Conservation (phyloP, 2,888 invertebrate genomes). For the Halictus quadricinctus region DNA sequence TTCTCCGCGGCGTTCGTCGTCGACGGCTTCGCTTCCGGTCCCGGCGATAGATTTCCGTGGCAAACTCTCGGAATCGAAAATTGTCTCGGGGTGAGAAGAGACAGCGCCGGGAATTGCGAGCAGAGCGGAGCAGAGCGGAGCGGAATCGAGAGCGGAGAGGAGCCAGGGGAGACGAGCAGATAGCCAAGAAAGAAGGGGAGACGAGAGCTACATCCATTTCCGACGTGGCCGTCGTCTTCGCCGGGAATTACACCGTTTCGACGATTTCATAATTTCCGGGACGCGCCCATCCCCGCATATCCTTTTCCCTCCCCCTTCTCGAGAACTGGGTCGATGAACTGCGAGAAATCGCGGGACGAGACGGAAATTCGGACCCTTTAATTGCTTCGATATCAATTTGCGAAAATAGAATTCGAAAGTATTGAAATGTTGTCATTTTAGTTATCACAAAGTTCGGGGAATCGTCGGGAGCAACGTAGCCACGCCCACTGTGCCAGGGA, state of each 20-base stretch:
- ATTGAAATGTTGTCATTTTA: neutral
- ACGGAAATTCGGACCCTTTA: neutral
- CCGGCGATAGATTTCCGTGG: slow-evolving; percentile 63
- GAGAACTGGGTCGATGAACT: slow-evolving; percentile 42
- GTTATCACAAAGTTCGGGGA: neutral
- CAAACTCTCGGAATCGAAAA: slow-evolving; percentile 57
- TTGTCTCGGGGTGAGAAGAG: slow-evolving; percentile 38
- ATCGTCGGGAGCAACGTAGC: neutral
- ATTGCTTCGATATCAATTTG: neutral
- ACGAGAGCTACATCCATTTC: slow-evolving; percentile 40
- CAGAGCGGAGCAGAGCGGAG: neutral
- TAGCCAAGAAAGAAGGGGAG: slow-evolving; percentile 17
- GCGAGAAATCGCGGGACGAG: neutral
- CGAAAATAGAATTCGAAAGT: neutral
- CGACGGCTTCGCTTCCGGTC: slow-evolving; percentile 42
- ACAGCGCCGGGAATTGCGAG: neutral
- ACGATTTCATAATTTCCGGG: slow-evolving; percentile 60
- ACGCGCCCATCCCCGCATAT: slow-evolving; percentile 3
- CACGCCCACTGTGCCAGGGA: neutral
- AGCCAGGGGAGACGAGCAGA: neutral
- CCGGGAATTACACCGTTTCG: slow-evolving; percentile 56
- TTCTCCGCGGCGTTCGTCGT: slow-evolving; percentile 39
- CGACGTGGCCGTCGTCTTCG: slow-evolving; percentile 43
- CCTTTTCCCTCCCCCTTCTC: neutral
- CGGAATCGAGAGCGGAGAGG: neutral